phyloP scores from a whole-genome alignment of 2,797 vertebrate species.

The Gadopsis marmoratus region DNA sequence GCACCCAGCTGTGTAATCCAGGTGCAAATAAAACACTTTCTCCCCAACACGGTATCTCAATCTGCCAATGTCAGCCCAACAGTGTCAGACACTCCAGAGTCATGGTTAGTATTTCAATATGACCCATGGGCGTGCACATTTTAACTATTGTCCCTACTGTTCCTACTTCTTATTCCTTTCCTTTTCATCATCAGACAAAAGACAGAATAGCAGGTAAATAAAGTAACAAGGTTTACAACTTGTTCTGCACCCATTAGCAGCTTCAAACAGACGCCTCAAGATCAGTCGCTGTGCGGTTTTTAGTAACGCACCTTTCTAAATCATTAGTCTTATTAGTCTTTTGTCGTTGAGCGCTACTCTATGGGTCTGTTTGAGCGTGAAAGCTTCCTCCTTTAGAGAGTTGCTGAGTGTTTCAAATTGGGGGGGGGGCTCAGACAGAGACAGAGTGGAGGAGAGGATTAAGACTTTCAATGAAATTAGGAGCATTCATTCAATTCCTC shows the following conservation, averaged over 20 bases:
- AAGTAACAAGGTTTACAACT: slow-evolving; percentile 9
- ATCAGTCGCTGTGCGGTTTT: slow-evolving; percentile 26
- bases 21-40: slow-evolving; percentile 12
- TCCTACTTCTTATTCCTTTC: slow-evolving; percentile 27
- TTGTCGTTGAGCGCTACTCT: slow-evolving; percentile 18
- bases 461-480: slow-evolving; percentile 22
- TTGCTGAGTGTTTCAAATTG: slow-evolving; percentile 23
- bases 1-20: slow-evolving; percentile 9
- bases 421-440: not conserved
- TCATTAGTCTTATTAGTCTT: slow-evolving; percentile 51
- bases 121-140: not conserved
- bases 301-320: slow-evolving; percentile 37
- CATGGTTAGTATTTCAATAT: not conserved
- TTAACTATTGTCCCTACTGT: not conserved
- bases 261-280: slow-evolving; percentile 26
- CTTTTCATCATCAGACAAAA: slow-evolving; percentile 3
- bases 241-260: slow-evolving; percentile 15
- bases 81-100: not conserved
- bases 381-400: slow-evolving; percentile 26
- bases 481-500: slow-evolving; percentile 25
- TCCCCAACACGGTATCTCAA: not conserved
- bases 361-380: slow-evolving; percentile 44
- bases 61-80: slow-evolving; percentile 9
- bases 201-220: not conserved
- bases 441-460: not conserved